These are phyloP conservation scores for Helicoverpa assulta DNA, from an alignment of 2,888 invertebrate genomes.

Conservation along the genomic window DNA sequence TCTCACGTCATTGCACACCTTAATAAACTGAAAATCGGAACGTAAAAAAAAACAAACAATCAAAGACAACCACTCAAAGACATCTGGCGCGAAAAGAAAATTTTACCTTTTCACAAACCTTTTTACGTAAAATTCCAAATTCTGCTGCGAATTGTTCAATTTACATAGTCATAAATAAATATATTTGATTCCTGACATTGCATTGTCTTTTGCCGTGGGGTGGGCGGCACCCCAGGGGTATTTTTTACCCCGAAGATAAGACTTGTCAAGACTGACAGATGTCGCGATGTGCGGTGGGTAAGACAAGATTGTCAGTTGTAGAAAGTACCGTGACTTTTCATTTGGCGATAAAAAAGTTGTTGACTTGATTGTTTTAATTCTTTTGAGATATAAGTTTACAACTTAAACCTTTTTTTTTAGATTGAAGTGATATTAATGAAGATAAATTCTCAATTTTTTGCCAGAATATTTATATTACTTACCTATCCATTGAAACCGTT, in stretches of 20 bases:
- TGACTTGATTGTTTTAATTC: slow-evolving; percentile 12
- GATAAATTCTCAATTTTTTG: too few relatives aligned
- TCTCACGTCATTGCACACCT: slow-evolving; percentile 45
- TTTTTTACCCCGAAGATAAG: slow-evolving; percentile 85
- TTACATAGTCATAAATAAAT: slow-evolving; percentile 90
- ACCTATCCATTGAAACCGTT: too few relatives aligned
- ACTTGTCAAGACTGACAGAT: slow-evolving; percentile 87
- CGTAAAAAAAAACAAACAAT: slow-evolving; percentile 59
- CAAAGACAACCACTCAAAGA: slow-evolving; percentile 65
- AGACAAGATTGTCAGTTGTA: slow-evolving; percentile 76
- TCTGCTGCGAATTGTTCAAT: slow-evolving; percentile 81
- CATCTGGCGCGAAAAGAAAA: slow-evolving; percentile 76
- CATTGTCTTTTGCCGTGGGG: slow-evolving; percentile 76
- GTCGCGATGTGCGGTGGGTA: slow-evolving; percentile 81
- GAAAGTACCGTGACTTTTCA: slow-evolving; percentile 22
- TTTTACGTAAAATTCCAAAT: slow-evolving; percentile 74
- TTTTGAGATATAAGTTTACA: not conserved
- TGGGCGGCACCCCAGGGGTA: slow-evolving; percentile 76
- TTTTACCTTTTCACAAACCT: slow-evolving; percentile 69
- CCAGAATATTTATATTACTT: too few relatives aligned
- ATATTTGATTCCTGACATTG: slow-evolving; percentile 82
- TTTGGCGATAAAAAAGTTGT: slow-evolving; percentile 35
- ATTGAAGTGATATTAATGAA: too few relatives aligned
- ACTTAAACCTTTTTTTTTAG: not conserved
- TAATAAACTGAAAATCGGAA: slow-evolving; percentile 55